Conservation (phyloP, 2,888 invertebrate genomes). For the Nomada hirtipes region DNA sequence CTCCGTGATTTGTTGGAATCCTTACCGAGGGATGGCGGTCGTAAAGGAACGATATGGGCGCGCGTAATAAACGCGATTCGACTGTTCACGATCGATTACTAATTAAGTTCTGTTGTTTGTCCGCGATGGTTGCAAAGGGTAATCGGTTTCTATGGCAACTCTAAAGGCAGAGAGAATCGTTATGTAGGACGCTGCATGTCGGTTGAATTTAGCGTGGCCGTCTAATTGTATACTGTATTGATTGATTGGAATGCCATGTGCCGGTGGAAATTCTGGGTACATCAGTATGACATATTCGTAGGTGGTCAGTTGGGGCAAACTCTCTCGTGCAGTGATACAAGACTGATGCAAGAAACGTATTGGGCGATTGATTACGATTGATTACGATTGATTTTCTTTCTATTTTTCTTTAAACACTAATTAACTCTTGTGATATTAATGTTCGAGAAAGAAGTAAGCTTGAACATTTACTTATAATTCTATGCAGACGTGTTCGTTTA, state of each 20-base stretch:
- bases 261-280: background rate
- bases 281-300: background rate
- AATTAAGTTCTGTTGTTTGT: conserved; percentile 9
- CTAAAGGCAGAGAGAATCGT: background rate
- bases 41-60: background rate
- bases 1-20: background rate
- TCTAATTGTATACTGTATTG: background rate
- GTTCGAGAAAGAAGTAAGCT: too few relatives aligned
- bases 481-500: too few relatives aligned
- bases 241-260: background rate
- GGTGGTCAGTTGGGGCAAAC: background rate
- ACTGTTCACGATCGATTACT: conserved; percentile 1
- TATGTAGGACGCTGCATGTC: background rate
- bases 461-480: too few relatives aligned
- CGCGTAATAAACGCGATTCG: background rate
- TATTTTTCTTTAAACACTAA: too few relatives aligned
- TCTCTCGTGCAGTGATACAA: background rate
- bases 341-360: background rate
- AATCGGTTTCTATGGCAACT: background rate
- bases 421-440: too few relatives aligned
- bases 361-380: background rate
- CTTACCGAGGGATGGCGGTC: too few relatives aligned
- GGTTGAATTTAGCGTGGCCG: conserved; percentile 5
- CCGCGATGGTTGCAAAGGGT: background rate
- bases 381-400: background rate